phyloP scores from a whole-genome alignment of 2,888 invertebrate species.

The Noctua janthe region DNA sequence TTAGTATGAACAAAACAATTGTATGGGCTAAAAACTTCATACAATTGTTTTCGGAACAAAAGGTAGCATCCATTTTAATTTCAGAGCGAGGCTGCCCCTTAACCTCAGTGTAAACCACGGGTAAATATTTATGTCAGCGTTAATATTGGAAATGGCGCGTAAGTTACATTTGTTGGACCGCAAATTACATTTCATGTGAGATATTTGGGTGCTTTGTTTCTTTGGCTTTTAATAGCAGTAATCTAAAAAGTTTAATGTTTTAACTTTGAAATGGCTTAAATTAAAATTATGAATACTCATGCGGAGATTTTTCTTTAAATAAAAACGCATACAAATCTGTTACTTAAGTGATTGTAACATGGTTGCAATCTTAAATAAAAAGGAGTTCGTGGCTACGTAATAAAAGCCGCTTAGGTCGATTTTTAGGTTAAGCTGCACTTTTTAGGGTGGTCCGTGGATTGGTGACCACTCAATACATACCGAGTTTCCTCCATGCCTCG shows the following conservation, averaged over 20 bases:
- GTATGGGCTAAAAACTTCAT: constrained; percentile 15
- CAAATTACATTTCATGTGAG: constrained; percentile 31
- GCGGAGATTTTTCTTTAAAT: neutral
- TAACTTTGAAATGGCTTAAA: neutral
- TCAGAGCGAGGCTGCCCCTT: constrained; percentile 35
- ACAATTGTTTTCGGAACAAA: constrained; percentile 21
- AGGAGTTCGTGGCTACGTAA: too few species aligned
- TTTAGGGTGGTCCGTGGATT: too few species aligned
- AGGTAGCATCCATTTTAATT: constrained; percentile 18
- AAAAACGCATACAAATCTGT: too few species aligned
- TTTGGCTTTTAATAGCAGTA: neutral
- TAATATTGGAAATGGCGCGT: constrained; percentile 48
- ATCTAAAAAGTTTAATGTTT: neutral
- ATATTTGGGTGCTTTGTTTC: constrained; percentile 7
- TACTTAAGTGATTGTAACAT: too few species aligned
- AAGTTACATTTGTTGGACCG: constrained; percentile 42
- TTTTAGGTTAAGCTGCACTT: too few species aligned
- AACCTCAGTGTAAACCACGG: constrained; percentile 50
- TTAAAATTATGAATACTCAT: neutral
- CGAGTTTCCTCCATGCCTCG: too few species aligned
- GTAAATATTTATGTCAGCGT: constrained; percentile 54
- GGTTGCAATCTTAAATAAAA: too few species aligned
- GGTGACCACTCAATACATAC: too few species aligned
- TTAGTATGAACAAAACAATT: constrained; percentile 40
- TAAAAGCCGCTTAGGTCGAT: too few species aligned